Conservation (phyloP, 2,113 vertebrate species). For the Muntiacus reevesi region DNA sequence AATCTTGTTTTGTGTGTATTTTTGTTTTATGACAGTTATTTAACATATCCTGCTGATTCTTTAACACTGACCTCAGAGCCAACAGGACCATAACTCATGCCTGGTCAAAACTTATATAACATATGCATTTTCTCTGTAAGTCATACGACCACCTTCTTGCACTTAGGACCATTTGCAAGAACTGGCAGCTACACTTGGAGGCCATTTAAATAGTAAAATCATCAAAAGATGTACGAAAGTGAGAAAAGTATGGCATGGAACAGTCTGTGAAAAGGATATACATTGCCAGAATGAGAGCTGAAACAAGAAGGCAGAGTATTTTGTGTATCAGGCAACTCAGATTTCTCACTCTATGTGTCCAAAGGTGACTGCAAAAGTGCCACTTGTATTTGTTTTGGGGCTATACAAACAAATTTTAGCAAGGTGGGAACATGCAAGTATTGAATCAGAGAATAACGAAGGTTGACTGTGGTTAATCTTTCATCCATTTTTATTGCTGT, state of each 20-base stretch:
- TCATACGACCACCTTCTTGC: neutral
- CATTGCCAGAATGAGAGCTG: neutral
- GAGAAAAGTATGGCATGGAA: neutral
- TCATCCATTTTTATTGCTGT: neutral
- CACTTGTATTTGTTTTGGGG: neutral
- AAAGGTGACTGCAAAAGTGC: neutral
- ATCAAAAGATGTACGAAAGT: neutral
- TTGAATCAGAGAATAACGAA: neutral
- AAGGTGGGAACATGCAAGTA: neutral
- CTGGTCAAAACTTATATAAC: neutral
- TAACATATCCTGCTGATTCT: neutral
- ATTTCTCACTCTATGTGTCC: neutral
- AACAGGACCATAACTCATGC: neutral
- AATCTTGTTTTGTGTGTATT: neutral
- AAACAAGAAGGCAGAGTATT: neutral
- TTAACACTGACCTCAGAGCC: neutral
- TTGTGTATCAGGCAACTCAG: neutral
- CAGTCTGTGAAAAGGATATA: neutral
- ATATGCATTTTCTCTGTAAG: neutral
- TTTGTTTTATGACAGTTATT: neutral
- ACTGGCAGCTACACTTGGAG: neutral
- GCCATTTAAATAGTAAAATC: neutral
- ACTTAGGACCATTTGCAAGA: neutral
- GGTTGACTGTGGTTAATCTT: neutral
- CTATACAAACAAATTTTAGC: neutral